These are phyloP conservation scores for Lasiurus borealis DNA, from an alignment of 2,113 vertebrate species.

Conservation along the genomic window DNA sequence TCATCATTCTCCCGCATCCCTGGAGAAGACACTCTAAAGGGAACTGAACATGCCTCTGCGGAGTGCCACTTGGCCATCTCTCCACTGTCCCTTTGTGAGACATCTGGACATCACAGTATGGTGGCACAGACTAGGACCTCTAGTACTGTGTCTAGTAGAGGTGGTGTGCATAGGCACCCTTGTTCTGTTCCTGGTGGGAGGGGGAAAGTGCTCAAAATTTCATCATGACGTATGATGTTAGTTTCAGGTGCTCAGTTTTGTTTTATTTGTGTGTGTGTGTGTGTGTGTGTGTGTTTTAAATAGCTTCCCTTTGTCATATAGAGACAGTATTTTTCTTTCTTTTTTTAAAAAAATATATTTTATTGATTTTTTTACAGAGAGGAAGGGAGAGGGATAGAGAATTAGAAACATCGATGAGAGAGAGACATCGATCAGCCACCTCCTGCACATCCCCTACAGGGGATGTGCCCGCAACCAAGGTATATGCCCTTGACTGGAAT, in stretches of 20 bases:
- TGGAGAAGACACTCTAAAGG: not conserved
- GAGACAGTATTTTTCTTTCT: not conserved
- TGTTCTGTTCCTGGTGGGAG: not conserved
- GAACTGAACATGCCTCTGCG: rapidly evolving
- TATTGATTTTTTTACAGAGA: too few species aligned
- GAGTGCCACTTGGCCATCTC: not conserved
- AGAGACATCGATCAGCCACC: too few species aligned
- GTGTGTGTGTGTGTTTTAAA: too few species aligned
- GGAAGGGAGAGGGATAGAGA: too few species aligned
- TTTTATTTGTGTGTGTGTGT: too few species aligned
- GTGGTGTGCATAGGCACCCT: too few species aligned
- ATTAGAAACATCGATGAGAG: too few species aligned
- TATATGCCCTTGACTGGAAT: too few species aligned
- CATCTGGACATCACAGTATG: too few species aligned
- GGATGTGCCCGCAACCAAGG: too few species aligned
- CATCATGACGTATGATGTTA: rapidly evolving
- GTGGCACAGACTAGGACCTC: not conserved
- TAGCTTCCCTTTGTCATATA: not conserved
- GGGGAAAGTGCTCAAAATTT: not conserved
- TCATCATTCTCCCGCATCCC: rapidly evolving
- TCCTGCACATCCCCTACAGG: too few species aligned
- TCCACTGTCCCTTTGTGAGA: not conserved
- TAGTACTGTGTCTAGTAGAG: rapidly evolving
- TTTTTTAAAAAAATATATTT: too few species aligned
- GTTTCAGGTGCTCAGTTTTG: not conserved